phyloP scores from a whole-genome alignment of 2,797 vertebrate species.

The Nothura maculosa region DNA sequence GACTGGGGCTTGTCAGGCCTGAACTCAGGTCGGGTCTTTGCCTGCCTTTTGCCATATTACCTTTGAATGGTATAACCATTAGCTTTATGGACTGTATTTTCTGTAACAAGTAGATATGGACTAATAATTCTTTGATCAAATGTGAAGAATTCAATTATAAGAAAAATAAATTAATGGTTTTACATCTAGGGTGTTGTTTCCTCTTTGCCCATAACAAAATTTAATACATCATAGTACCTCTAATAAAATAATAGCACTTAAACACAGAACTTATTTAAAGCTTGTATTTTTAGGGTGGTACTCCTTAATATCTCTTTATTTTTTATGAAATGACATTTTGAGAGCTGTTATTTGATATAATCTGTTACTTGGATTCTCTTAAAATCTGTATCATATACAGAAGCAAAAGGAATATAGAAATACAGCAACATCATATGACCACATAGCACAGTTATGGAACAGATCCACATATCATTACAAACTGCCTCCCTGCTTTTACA shows the following conservation, averaged over 20 bases:
- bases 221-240: not conserved
- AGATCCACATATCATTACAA: not conserved
- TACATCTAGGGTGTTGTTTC: not conserved
- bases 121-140: not conserved
- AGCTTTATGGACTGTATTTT: not conserved
- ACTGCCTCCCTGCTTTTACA: not conserved
- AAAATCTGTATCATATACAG: not conserved
- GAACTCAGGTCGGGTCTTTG: not conserved
- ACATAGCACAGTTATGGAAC: not conserved
- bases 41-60: not conserved
- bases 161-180: not conserved
- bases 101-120: not conserved
- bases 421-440: not conserved
- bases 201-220: not conserved
- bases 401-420: not conserved
- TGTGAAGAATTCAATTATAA: not conserved
- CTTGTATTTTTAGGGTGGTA: not conserved
- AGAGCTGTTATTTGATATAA: not conserved
- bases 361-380: not conserved
- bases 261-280: not conserved
- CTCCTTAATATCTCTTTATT: not conserved
- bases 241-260: not conserved
- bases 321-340: not conserved
- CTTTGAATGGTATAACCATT: not conserved
- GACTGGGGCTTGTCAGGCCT: not conserved